phyloP scores from a whole-genome alignment of 1,140 invertebrate genomes.

The Agrypnia vestita region DNA sequence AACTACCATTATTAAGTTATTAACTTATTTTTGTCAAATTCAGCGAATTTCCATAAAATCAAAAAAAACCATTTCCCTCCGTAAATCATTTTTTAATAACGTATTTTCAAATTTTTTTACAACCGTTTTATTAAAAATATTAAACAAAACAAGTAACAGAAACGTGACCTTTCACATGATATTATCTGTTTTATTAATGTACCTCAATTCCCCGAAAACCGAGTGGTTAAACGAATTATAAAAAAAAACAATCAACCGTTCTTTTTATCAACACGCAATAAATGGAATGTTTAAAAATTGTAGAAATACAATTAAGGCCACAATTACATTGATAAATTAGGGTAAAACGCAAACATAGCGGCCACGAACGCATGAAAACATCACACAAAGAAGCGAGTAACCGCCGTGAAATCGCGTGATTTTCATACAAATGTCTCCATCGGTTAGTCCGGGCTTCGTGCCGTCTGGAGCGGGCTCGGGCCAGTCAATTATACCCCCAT shows the following conservation, averaged over 20 bases:
- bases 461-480: conserved; percentile 14
- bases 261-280: conserved; percentile 6
- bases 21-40: no score
- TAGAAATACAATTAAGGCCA: conserved; percentile 13
- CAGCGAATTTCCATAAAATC: no score
- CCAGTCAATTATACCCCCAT: conserved; percentile 46
- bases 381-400: conserved; percentile 28
- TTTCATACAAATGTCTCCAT: conserved; percentile 43
- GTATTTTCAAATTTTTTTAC: no score
- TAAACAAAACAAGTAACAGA: no score
- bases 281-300: not conserved
- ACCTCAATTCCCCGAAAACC: not conserved
- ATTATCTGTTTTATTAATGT: not conserved
- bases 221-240: conserved; percentile 12
- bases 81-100: no score
- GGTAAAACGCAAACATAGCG: conserved; percentile 35
- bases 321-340: conserved; percentile 42
- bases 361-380: conserved; percentile 41
- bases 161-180: no score
- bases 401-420: conserved; percentile 46
- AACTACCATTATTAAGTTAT: no score
- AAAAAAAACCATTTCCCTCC: no score
- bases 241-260: no score
- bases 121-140: no score
- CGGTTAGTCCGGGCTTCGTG: not conserved